Evolutionary conservation across 2,113 vertebrate species (phyloP).

Genomic region (Pangasianodon hypophthalmus): DNA sequence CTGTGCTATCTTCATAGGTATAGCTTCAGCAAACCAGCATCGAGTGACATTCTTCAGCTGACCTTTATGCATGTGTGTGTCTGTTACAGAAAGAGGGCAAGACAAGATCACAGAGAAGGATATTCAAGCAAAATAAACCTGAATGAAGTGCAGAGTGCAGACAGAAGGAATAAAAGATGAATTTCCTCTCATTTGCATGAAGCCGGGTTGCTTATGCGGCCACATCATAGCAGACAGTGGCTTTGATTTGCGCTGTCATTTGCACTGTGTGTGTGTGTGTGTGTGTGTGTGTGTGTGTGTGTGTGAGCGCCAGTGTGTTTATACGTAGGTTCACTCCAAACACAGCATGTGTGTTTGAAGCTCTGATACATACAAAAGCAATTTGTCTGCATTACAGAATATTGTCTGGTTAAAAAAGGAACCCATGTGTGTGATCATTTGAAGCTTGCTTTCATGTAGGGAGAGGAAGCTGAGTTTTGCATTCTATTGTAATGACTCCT

Average conservation of each 20-base stretch:
- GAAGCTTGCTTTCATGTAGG: conserved; percentile 18
- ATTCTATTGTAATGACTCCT: conserved; percentile 29
- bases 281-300: neutral
- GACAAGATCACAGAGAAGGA: neutral
- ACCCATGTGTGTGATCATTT: conserved; percentile 9
- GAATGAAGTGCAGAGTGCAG: conserved; percentile 7
- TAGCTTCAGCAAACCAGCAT: conserved; percentile 1
- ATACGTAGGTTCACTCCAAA: conserved; percentile 20
- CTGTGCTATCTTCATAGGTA: neutral
- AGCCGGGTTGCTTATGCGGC: neutral
- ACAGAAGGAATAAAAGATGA: conserved; percentile 22
- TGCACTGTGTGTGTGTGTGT: neutral
- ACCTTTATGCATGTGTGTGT: neutral
- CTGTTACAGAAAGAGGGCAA: neutral
- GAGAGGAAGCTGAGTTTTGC: conserved; percentile 14
- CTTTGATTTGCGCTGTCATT: conserved; percentile 36
- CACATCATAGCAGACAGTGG: conserved; percentile 39
- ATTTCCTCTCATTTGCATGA: conserved; percentile 41
- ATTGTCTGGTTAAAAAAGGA: neutral
- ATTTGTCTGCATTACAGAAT: conserved; percentile 21
- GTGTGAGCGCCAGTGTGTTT: neutral
- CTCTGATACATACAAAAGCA: conserved; percentile 36
- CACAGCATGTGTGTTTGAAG: neutral
- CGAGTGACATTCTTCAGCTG: conserved; percentile 3
- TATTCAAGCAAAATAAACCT: conserved; percentile 1